These are phyloP conservation scores for rabbit (Oryctolagus cuniculus) DNA, from an alignment of 2,113 vertebrate genomes.

Conservation along the genomic window mOryCun1.1 NC_091434.1:91418501-91419000, in stretches of 20 bases:
- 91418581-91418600: background rate
- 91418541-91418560: background rate
- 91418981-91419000: background rate
- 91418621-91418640: background rate
- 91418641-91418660: background rate
- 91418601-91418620: background rate
- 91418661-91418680: background rate
- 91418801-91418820: background rate
- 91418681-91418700: background rate
- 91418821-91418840: background rate
- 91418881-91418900: background rate
- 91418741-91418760: background rate
- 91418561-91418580: background rate
- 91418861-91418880: background rate
- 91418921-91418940: background rate
- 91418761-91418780: background rate
- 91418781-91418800: background rate
- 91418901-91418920: background rate
- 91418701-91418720: background rate
- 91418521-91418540: slow-evolving; percentile 5
- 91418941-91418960: background rate
- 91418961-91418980: background rate
- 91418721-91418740: background rate
- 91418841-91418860: background rate
- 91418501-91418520: background rate